Percentiles rank a stretch among this genome's conserved stretches.
Conservation (phyloP, 2,113 vertebrate genomes). For the Sphaerodactylus townsendi region DNA sequence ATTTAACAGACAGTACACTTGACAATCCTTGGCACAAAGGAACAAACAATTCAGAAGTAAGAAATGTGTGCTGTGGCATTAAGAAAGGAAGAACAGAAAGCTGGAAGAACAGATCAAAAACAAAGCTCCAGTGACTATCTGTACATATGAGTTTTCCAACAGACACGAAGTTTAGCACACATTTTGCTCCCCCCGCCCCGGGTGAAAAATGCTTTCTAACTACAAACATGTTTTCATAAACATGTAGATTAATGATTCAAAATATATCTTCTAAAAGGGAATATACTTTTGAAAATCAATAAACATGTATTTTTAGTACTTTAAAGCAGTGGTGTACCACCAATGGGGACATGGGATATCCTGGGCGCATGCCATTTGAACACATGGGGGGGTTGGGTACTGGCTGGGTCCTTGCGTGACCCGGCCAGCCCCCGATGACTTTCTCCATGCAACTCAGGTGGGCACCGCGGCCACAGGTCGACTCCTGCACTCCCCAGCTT, state of each 20-base stretch:
- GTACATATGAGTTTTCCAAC: neutral
- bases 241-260: neutral
- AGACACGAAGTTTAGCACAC: neutral
- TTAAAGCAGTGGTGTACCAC: too few species aligned
- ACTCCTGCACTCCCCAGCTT: too few species aligned
- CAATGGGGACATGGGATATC: too few species aligned
- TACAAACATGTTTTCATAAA: conserved; percentile 2
- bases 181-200: neutral
- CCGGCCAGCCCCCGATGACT: too few species aligned
- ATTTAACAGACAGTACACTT: neutral
- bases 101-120: neutral
- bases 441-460: too few species aligned
- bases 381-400: too few species aligned
- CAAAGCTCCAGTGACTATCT: neutral
- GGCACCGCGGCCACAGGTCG: too few species aligned
- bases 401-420: too few species aligned
- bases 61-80: neutral
- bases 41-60: neutral
- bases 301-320: too few species aligned
- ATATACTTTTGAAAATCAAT: neutral
- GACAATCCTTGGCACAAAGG: neutral
- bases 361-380: too few species aligned
- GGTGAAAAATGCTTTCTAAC: neutral
- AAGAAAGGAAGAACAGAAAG: neutral
- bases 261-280: neutral